Conservation (phyloP, 2,888 invertebrate species). For the Micoletzkya japonica region DNA sequence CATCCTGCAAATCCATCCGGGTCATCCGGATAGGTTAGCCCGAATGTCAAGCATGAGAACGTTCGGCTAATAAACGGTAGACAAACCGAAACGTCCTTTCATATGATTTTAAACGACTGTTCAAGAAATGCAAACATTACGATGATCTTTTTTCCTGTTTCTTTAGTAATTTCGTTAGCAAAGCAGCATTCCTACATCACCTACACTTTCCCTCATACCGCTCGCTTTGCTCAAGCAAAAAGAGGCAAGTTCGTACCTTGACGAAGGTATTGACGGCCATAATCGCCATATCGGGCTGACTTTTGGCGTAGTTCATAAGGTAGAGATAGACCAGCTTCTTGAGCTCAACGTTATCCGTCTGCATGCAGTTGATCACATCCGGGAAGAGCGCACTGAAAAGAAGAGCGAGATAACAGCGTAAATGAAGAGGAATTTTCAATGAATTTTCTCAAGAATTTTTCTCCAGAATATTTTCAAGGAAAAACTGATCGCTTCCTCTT, state of each 20-base stretch:
- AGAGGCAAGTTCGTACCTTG: constrained; percentile 77
- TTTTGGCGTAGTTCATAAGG: constrained; percentile 99
- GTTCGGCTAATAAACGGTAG: no score
- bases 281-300: constrained; percentile 99
- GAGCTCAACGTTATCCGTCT: constrained; percentile 96
- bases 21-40: neutral
- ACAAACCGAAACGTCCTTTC: no score
- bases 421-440: constrained; percentile 13
- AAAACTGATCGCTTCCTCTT: no score
- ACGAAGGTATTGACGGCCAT: constrained; percentile 99
- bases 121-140: no score
- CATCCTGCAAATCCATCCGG: constrained; percentile 79
- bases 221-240: no score
- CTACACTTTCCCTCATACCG: no score
- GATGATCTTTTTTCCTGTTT: no score
- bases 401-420: constrained; percentile 65
- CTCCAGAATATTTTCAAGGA: neutral
- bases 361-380: constrained; percentile 99
- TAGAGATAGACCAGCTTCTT: constrained; percentile 98
- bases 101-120: no score
- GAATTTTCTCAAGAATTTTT: neutral
- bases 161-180: no score
- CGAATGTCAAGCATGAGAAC: no score
- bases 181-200: no score
- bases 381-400: constrained; percentile 82